These are phyloP conservation scores for Sarcophaga carnaria DNA, from an alignment of 2,888 invertebrate species.

Conservation along the genomic window DNA sequence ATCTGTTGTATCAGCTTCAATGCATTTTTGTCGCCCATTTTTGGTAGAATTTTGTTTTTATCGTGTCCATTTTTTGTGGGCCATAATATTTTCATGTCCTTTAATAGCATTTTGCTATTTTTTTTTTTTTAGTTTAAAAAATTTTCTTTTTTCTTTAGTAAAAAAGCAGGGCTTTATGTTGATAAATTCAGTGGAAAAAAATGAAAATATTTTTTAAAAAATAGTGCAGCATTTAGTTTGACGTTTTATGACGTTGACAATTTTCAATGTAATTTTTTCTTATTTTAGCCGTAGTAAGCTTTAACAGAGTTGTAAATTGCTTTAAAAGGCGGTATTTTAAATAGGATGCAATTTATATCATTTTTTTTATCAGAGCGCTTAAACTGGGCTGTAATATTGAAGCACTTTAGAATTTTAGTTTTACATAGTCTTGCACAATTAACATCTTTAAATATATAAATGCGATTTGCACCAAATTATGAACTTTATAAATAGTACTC, in stretches of 20 bases:
- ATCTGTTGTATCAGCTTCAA: constrained; percentile 57
- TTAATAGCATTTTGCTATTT: constrained; percentile 1
- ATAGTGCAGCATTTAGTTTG: constrained; percentile 12
- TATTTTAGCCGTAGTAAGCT: no score
- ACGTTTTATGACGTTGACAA: constrained; percentile 8
- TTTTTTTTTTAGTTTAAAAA: constrained; percentile 12
- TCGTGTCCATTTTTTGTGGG: constrained; percentile 5
- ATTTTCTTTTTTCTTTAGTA: constrained; percentile 3
- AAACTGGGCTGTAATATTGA: no score
- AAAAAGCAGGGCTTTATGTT: not conserved
- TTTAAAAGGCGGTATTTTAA: not conserved
- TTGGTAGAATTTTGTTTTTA: constrained; percentile 12
- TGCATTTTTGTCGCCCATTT: constrained; percentile 23
- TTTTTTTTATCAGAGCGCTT: no score
- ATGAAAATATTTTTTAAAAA: not conserved
- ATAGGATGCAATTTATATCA: no score
- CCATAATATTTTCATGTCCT: constrained; percentile 22
- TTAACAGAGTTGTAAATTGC: not conserved
- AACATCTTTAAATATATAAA: no score
- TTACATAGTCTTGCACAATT: no score
- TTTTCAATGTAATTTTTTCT: not conserved
- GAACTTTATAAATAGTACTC: no score
- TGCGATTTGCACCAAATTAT: no score
- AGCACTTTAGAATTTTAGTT: no score
- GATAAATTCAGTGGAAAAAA: constrained; percentile 32